phyloP scores from a whole-genome alignment of 2,797 vertebrate genomes.

The Peromyscus melanophrys region DNA sequence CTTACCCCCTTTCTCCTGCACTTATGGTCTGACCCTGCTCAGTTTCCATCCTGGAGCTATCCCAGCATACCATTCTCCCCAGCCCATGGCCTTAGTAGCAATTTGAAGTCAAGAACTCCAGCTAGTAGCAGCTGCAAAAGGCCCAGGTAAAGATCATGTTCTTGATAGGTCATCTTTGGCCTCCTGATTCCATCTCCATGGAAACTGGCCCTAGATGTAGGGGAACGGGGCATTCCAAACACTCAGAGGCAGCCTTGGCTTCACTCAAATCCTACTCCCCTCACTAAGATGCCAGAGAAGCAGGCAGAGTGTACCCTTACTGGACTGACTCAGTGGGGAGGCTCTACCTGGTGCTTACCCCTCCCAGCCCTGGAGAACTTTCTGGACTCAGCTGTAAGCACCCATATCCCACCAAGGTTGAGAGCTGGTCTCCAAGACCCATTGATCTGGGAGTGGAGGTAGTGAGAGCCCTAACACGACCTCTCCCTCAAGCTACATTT shows the following conservation, averaged over 20 bases:
- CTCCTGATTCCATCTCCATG: not conserved
- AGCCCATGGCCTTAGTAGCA: not conserved
- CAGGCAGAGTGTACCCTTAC: not conserved
- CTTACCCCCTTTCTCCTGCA: not conserved
- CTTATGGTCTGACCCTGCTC: rapidly evolving
- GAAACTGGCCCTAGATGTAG: not conserved
- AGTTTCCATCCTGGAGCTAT: not conserved
- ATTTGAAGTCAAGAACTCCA: not conserved
- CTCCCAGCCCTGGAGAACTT: not conserved
- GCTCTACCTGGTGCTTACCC: not conserved
- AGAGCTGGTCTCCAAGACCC: not conserved
- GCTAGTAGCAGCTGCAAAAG: not conserved
- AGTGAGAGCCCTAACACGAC: not conserved
- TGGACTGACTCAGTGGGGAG: not conserved
- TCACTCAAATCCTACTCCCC: not conserved
- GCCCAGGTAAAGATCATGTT: not conserved
- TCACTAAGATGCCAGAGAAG: not conserved
- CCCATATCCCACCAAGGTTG: not conserved
- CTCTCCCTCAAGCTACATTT: not conserved
- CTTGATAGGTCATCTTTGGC: not conserved
- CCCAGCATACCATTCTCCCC: not conserved
- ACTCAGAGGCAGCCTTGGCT: not conserved
- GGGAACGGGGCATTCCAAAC: not conserved
- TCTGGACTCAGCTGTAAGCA: not conserved
- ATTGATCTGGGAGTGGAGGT: not conserved